Conservation (phyloP, 2,113 vertebrate genomes). For the Ariopsis seemanni region DNA sequence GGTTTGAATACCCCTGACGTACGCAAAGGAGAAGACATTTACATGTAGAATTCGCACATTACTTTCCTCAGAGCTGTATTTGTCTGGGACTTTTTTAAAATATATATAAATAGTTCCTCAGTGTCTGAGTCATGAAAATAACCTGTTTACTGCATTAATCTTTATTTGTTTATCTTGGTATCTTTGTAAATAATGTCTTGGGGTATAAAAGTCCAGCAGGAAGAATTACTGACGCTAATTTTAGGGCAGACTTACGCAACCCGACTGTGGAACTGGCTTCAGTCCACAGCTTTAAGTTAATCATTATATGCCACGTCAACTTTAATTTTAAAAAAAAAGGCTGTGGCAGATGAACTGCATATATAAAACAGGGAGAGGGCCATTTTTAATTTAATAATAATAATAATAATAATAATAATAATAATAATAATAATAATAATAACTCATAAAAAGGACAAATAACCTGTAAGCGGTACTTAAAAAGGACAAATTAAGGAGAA, state of each 20-base stretch:
- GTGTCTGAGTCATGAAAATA: not conserved
- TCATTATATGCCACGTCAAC: slow-evolving; percentile 34
- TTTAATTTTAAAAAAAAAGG: slow-evolving; percentile 1
- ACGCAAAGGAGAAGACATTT: not conserved
- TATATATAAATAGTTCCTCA: not conserved
- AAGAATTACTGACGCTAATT: not conserved
- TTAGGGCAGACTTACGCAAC: slow-evolving; percentile 16
- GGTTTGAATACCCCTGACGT: not conserved
- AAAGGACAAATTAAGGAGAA: no score
- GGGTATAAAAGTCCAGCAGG: slow-evolving; percentile 4
- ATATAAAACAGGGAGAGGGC: not conserved
- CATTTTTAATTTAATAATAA: not conserved
- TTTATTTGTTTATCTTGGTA: slow-evolving; percentile 3
- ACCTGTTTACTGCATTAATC: not conserved
- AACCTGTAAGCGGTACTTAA: no score
- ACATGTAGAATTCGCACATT: not conserved
- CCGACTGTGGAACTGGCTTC: slow-evolving; percentile 12
- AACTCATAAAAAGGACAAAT: not conserved
- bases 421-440: slow-evolving; percentile 2
- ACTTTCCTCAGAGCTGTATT: not conserved
- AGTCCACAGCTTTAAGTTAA: slow-evolving; percentile 45
- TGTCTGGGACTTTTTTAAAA: not conserved
- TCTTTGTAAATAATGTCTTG: not conserved
- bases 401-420: not conserved
- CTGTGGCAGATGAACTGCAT: not conserved